Evolutionary conservation across 2,113 vertebrate species (phyloP).

Genomic region (Talpa occidentalis): DNA sequence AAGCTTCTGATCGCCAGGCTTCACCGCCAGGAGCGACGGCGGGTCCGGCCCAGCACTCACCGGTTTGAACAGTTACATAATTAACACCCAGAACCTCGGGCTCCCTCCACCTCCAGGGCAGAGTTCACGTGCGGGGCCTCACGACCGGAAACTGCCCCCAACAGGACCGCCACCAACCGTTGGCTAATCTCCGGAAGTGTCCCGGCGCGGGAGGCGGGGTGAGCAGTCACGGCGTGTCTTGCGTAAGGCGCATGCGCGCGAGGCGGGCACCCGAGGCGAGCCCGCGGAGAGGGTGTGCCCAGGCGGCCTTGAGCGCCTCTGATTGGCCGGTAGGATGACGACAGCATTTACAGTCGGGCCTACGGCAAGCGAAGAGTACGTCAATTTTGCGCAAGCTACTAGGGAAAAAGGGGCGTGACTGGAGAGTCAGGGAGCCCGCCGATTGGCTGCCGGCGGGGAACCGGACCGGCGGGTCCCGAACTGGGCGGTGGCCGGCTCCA

Average conservation of each 20-base stretch:
- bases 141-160: not conserved
- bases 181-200: not conserved
- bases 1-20: not conserved
- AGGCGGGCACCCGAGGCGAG: rapidly evolving
- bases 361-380: not conserved
- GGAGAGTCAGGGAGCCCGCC: not conserved
- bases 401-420: not conserved
- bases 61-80: not conserved
- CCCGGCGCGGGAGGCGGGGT: not conserved
- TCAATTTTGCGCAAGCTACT: not conserved
- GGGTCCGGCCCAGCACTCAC: rapidly evolving
- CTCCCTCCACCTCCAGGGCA: no score
- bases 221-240: rapidly evolving
- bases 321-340: slow-evolving; percentile 48
- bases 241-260: not conserved
- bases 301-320: not conserved
- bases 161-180: rapidly evolving
- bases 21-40: not conserved
- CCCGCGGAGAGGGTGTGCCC: not conserved
- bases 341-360: rapidly evolving
- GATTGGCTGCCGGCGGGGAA: slow-evolving; percentile 56
- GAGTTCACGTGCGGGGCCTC: not conserved
- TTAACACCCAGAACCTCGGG: not conserved
- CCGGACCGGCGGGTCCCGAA: not conserved
- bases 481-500: slow-evolving; percentile 57